phyloP scores from a whole-genome alignment of 2,113 vertebrate species.

The Sylvicapra grimmia region DNA sequence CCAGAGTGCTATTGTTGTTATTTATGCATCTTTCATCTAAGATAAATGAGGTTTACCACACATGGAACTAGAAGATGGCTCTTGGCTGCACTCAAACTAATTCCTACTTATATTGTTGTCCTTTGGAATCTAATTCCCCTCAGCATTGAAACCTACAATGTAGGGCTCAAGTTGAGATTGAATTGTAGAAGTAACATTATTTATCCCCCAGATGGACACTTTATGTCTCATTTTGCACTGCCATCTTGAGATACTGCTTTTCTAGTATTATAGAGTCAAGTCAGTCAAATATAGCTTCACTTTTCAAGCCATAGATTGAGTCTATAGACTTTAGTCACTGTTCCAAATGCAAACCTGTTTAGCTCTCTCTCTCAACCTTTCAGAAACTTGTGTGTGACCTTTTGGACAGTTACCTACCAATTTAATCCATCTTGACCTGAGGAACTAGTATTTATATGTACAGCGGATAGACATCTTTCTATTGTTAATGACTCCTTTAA shows the following conservation, averaged over 20 bases:
- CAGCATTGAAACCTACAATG: background rate
- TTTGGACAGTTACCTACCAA: background rate
- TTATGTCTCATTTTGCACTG: background rate
- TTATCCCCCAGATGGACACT: background rate
- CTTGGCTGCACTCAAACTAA: too few species aligned
- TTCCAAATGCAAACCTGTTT: background rate
- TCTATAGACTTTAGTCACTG: background rate
- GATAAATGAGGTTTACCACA: background rate
- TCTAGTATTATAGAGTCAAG: background rate
- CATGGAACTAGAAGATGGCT: background rate
- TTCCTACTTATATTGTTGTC: too few species aligned
- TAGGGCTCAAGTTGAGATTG: background rate
- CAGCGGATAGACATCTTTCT: background rate
- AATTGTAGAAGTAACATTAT: background rate
- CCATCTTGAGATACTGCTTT: background rate
- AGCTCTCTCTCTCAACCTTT: background rate
- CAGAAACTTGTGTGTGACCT: background rate
- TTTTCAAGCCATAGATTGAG: background rate
- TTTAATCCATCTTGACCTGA: background rate
- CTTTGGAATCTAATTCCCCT: background rate
- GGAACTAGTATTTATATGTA: background rate
- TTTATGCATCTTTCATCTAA: background rate
- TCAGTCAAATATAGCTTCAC: background rate
- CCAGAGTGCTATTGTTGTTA: background rate
- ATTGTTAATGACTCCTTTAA: background rate